A percentile compares a stretch with the other conserved stretches of the same genome.
Conservation (phyloP, 2,888 invertebrate species). For the Syritta pipiens region DNA sequence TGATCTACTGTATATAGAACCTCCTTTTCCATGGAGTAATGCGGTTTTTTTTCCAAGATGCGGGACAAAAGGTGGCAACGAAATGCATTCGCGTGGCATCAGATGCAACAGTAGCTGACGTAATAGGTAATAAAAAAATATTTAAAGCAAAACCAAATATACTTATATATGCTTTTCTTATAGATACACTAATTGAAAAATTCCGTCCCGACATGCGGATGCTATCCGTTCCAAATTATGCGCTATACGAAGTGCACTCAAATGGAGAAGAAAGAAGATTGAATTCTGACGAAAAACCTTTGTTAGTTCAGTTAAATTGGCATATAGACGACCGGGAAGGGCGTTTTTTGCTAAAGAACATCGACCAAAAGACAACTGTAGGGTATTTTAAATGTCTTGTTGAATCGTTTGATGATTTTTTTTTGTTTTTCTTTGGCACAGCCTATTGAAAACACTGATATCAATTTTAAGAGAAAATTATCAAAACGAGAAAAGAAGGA, state of each 20-base stretch:
- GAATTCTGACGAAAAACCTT: constrained; percentile 94
- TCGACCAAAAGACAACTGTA: constrained; percentile 88
- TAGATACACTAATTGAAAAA: constrained; percentile 96
- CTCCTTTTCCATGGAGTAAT: constrained; percentile 99
- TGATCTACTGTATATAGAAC: constrained; percentile 83
- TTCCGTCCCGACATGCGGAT: constrained; percentile 99
- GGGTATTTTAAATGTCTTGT: background rate
- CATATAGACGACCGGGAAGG: constrained; percentile 99
- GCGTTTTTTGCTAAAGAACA: constrained; percentile 94
- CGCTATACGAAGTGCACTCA: constrained; percentile 87
- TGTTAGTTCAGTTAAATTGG: constrained; percentile 99
- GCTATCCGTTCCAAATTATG: constrained; percentile 88
- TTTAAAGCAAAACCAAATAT: background rate
- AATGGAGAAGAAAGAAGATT: constrained; percentile 93
- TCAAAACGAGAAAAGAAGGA: constrained; percentile 99
- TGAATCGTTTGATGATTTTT: too few relatives aligned
- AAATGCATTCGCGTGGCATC: constrained; percentile 99
- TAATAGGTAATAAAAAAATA: constrained; percentile 84
- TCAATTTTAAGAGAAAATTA: constrained; percentile 94
- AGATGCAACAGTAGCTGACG: constrained; percentile 96
- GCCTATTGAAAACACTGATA: constrained; percentile 86
- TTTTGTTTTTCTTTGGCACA: constrained; percentile 72
- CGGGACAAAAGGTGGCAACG: constrained; percentile 98
- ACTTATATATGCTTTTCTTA: background rate
- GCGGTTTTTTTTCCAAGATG: constrained; percentile 99